Base-by-base conservation (phyloP, 1,140 invertebrate genomes). In the Orussus abietinus region DNA sequence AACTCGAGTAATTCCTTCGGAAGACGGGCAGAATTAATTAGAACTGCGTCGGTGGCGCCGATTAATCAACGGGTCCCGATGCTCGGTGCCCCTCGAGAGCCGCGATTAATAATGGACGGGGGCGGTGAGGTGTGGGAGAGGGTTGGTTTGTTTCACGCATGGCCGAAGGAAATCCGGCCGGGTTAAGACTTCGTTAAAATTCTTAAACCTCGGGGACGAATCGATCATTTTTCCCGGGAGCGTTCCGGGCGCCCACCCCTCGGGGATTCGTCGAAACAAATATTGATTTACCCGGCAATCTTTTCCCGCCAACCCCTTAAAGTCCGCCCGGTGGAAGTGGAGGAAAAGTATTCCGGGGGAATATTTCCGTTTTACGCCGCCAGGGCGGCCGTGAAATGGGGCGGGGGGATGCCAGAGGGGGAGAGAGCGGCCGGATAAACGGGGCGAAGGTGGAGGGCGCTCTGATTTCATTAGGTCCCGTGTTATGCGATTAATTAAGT, bases 401-500 rank as follows among this genome's bases (percentile, higher is more conserved):
- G 38, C 25, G 20, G 37, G 43, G 45, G 25, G 9, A 5, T n/a
- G n/a, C n/a, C n/a, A 11, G 17, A 46, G 31, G 35, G 21, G 19
- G 37, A 43, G 47, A 13, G 47, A 47, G 48, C 14, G 10, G 12
- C 7, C 10, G 31, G 7, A 6, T 13, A 14, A 12, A n/a, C 33
- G 21, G 52, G 15, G 48, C 7, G 31, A 32, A 9, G 12, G n/a
- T n/a, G 53, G 57, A 57, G 63, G 59, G 61, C 68, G 60, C 66
- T 69, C 64, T 70, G 69, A 71, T 72, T 72, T 72, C 68, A 71
- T 72, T 72, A 72, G 69, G 66, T 59, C 50, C 64, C 61, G 69
- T 70, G 68, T 72, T 72, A 72, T 71, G 68, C 69, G 68, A 72
- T 72, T 72, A 71, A 72, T 72, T 72, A 71, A 72, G 68, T 72